Evolutionary conservation across 1,140 invertebrate species (phyloP).

Genomic region (Lasioglossum albipes): DNA sequence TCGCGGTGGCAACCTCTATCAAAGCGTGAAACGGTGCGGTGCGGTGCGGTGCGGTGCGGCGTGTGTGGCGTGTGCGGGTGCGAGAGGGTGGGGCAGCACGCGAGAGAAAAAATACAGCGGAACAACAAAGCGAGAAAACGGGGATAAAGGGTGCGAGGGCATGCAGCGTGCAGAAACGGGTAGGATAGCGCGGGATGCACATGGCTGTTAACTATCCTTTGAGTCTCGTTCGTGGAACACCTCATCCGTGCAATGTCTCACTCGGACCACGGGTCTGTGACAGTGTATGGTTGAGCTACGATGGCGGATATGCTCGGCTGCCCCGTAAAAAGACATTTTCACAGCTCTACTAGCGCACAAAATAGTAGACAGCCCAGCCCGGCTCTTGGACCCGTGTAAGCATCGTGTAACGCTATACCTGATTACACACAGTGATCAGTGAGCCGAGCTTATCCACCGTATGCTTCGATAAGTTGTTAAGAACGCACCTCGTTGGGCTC

Average conservation of each 20-base stretch:
- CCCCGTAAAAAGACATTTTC: constrained; percentile 66
- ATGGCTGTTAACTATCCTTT: constrained; percentile 63
- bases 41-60: too few species aligned
- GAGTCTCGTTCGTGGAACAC: constrained; percentile 62
- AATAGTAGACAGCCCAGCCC: constrained; percentile 43
- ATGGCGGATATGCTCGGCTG: constrained; percentile 55
- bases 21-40: too few species aligned
- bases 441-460: constrained; percentile 56
- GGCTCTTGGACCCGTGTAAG: constrained; percentile 54
- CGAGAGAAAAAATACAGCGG: background rate
- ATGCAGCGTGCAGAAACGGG: constrained; percentile 3
- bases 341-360: constrained; percentile 54
- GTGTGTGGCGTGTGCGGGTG: too few species aligned
- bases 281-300: constrained; percentile 57
- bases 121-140: constrained; percentile 23
- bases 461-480: constrained; percentile 66
- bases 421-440: constrained; percentile 68
- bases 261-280: constrained; percentile 49
- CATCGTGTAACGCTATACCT: constrained; percentile 59
- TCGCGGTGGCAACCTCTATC: too few species aligned
- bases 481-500: constrained; percentile 60
- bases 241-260: constrained; percentile 64
- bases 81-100: too few species aligned
- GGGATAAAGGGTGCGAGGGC: constrained; percentile 10
- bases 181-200: constrained; percentile 25